Conservation (phyloP, 2,113 vertebrate species). For the Uria aalge region DNA sequence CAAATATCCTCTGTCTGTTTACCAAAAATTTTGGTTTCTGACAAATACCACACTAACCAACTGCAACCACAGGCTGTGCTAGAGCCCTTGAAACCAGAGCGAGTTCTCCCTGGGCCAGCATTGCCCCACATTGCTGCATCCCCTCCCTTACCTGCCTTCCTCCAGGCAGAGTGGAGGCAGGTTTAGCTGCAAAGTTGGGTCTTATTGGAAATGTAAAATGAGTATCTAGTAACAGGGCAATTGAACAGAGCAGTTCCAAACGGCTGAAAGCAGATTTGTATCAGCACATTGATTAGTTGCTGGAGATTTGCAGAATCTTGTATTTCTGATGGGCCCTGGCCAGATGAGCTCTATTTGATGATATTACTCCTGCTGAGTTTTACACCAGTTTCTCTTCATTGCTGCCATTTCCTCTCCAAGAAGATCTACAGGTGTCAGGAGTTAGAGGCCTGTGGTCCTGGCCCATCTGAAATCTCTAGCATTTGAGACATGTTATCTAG, state of each 20-base stretch:
- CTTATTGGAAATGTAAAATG: conserved; percentile 19
- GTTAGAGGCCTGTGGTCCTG: background rate
- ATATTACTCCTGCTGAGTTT: background rate
- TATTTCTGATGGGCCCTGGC: conserved; percentile 13
- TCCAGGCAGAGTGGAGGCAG: background rate
- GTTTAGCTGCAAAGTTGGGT: background rate
- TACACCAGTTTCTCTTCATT: background rate
- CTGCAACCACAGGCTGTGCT: background rate
- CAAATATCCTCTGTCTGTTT: background rate
- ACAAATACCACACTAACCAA: background rate
- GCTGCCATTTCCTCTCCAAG: background rate
- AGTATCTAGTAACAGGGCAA: conserved; percentile 5
- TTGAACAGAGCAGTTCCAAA: conserved; percentile 17
- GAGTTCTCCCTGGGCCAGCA: background rate
- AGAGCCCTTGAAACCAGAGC: background rate
- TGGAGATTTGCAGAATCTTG: conserved; percentile 1
- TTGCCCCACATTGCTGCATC: background rate
- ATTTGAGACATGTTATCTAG: background rate
- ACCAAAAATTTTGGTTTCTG: background rate
- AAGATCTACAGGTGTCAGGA: background rate
- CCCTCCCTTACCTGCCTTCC: background rate
- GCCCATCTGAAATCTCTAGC: background rate
- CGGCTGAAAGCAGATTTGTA: conserved; percentile 24
- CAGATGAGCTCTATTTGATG: background rate
- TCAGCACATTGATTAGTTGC: conserved; percentile 12